Conservation (phyloP, 2,797 vertebrate genomes). For the Thalassophryne amazonica region DNA sequence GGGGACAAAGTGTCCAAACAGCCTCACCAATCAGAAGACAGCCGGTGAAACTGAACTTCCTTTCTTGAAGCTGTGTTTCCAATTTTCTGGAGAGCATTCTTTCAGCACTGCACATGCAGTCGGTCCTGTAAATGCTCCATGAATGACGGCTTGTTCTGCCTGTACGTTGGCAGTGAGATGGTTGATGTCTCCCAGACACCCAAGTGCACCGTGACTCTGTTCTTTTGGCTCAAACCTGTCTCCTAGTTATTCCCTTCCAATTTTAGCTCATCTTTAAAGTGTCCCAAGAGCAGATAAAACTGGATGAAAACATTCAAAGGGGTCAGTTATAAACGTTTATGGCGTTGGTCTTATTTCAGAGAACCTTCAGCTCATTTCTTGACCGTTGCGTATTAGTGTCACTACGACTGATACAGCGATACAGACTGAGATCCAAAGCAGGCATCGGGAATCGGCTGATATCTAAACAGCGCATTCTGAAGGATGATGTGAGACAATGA, state of each 20-base stretch:
- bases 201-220: not conserved
- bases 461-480: slow-evolving; percentile 56
- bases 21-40: slow-evolving; percentile 3
- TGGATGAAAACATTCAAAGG: slow-evolving; percentile 5
- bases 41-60: slow-evolving; percentile 6
- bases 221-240: not conserved
- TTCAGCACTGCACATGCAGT: not conserved
- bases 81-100: slow-evolving; percentile 9
- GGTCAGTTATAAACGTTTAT: not conserved
- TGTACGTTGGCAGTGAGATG: not conserved
- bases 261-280: slow-evolving; percentile 1
- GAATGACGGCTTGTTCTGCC: not conserved
- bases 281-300: not conserved
- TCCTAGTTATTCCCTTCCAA: slow-evolving; percentile 1
- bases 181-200: not conserved
- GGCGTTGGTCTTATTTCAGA: not conserved
- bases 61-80: not conserved
- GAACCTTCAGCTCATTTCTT: slow-evolving; percentile 15
- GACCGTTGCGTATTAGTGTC: not conserved
- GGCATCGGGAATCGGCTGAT: slow-evolving; percentile 17
- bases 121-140: not conserved
- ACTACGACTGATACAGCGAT: slow-evolving; percentile 8
- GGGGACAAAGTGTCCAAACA: not conserved
- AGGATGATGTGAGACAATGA: slow-evolving; percentile 25
- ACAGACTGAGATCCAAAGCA: slow-evolving; percentile 29